A percentile compares a stretch with the other conserved stretches of the same genome.
Evolutionary conservation across 2,888 invertebrate genomes (phyloP).

Genomic region (Blastobasis adustella): DNA sequence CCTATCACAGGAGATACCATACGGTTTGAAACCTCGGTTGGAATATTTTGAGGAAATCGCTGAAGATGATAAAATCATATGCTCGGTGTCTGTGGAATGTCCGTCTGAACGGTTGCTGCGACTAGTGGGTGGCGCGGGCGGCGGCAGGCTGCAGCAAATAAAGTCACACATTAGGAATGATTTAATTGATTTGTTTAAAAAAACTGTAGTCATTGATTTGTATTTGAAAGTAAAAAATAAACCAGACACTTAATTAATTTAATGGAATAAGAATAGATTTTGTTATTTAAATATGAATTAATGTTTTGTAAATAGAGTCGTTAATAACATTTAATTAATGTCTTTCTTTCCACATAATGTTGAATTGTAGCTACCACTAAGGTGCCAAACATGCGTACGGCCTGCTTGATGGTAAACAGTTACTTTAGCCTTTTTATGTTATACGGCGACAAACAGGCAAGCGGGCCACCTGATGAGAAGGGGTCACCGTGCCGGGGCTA

Average conservation of each 20-base stretch:
- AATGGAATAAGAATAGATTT: too few species aligned
- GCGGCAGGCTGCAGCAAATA: constrained; percentile 82
- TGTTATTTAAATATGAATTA: too few species aligned
- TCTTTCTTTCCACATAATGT: too few species aligned
- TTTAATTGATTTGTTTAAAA: constrained; percentile 78
- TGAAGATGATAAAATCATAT: constrained; percentile 58
- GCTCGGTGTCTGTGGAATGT: constrained; percentile 78
- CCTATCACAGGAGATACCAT: constrained; percentile 91
- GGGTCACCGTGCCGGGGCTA: too few species aligned
- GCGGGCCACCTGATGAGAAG: too few species aligned
- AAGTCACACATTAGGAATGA: constrained; percentile 78
- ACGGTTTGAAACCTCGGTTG: constrained; percentile 77
- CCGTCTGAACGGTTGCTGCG: constrained; percentile 77
- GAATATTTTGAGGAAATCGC: constrained; percentile 78
- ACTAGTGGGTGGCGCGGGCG: constrained; percentile 80
- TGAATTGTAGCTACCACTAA: too few species aligned
- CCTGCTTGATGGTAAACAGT: too few species aligned
- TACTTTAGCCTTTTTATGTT: too few species aligned
- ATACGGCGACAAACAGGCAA: too few species aligned
- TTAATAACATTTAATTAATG: too few species aligned
- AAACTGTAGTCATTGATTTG: constrained; percentile 64
- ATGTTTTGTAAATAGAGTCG: too few species aligned
- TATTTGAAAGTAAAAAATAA: constrained; percentile 37
- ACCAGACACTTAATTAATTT: constrained; percentile 2
- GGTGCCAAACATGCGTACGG: too few species aligned